Conservation (phyloP, 2,113 vertebrate genomes). For the Phainopepla nitens region DNA sequence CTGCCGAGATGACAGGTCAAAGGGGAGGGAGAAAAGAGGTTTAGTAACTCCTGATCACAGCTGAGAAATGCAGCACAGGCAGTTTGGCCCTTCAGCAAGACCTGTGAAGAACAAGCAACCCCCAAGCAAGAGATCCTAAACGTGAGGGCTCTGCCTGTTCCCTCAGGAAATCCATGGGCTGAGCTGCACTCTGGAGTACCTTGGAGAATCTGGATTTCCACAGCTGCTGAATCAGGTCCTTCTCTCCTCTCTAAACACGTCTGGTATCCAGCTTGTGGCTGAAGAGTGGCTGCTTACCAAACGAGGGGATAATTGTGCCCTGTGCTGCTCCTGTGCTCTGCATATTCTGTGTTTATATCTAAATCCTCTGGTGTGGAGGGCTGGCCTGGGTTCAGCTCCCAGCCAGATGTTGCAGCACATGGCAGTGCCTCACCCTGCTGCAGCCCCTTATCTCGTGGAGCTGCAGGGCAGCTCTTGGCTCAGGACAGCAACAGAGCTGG, state of each 20-base stretch:
- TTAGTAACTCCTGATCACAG: not conserved
- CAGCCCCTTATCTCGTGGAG: not conserved
- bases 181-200: not conserved
- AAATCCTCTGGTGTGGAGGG: not conserved
- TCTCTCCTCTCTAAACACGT: not conserved
- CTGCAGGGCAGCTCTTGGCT: not conserved
- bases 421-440: not conserved
- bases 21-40: not conserved
- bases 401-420: constrained; percentile 48
- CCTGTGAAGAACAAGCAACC: not conserved
- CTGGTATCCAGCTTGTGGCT: not conserved
- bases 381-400: constrained; percentile 32
- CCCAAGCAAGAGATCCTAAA: not conserved
- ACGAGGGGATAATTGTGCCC: not conserved
- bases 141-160: not conserved
- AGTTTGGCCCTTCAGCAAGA: not conserved
- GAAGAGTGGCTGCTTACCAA: constrained; percentile 2
- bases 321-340: not conserved
- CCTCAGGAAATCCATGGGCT: not conserved
- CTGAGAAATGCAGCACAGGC: not conserved
- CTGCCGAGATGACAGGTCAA: not conserved
- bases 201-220: not conserved
- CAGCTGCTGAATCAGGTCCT: not conserved
- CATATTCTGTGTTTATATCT: not conserved
- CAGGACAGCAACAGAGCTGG: not conserved